These are phyloP conservation scores for Xestia c-nigrum DNA, from an alignment of 2,888 invertebrate species.

Conservation along the genomic window DNA sequence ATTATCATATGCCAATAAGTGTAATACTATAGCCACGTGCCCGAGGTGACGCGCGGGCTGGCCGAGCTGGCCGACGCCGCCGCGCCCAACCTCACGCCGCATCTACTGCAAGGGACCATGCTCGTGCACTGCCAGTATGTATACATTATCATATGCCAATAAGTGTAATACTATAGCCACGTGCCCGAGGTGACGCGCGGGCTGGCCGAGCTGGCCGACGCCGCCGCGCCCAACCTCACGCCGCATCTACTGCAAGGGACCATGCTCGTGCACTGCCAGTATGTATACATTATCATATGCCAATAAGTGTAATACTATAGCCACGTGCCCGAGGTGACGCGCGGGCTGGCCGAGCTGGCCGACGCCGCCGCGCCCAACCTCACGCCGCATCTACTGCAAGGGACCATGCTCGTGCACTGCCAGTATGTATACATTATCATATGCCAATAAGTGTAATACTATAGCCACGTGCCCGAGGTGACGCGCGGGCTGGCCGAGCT, in stretches of 20 bases:
- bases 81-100: slow-evolving; percentile 78
- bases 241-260: slow-evolving; percentile 79
- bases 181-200: slow-evolving; percentile 97
- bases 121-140: slow-evolving; percentile 95
- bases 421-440: slow-evolving; percentile 84
- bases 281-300: slow-evolving; percentile 1
- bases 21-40: no score
- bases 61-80: slow-evolving; percentile 95
- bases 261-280: slow-evolving; percentile 97
- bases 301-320: no score
- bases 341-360: slow-evolving; percentile 96
- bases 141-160: not conserved
- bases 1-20: not conserved
- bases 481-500: slow-evolving; percentile 96
- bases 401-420: slow-evolving; percentile 96
- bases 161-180: no score
- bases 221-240: slow-evolving; percentile 84
- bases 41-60: slow-evolving; percentile 96
- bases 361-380: slow-evolving; percentile 90
- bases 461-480: slow-evolving; percentile 97
- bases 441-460: no score
- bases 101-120: slow-evolving; percentile 88
- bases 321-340: slow-evolving; percentile 96
- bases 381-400: slow-evolving; percentile 65
- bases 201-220: slow-evolving; percentile 96